Conservation (phyloP, 2,888 invertebrate genomes). For the Leptinotarsa haldemani region DNA sequence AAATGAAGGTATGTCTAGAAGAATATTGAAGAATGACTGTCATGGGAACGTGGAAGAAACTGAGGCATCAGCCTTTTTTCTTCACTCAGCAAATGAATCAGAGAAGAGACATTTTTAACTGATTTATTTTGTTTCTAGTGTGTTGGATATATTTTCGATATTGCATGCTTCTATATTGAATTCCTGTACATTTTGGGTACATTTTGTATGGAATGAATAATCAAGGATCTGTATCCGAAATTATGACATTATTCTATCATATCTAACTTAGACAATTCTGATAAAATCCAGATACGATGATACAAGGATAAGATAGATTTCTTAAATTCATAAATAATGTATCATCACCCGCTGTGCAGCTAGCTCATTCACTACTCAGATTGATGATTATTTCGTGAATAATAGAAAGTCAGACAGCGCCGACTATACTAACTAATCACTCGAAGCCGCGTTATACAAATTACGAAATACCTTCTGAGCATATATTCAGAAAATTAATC, state of each 20-base stretch:
- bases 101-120: no score
- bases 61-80: no score
- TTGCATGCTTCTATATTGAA: no score
- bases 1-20: no score
- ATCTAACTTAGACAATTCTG: background rate
- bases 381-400: constrained; percentile 16
- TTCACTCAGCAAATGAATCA: no score
- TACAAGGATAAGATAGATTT: background rate
- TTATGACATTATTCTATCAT: background rate
- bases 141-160: no score
- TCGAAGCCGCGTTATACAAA: constrained; percentile 11
- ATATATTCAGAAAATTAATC: constrained; percentile 36
- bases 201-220: no score
- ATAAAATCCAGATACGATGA: background rate
- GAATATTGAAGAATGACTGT: no score
- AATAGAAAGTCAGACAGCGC: constrained; percentile 15
- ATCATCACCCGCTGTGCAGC: background rate
- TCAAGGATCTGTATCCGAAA: no score
- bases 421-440: constrained; percentile 12
- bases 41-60: no score
- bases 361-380: background rate
- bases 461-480: constrained; percentile 12
- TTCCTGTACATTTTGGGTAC: no score
- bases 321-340: background rate
- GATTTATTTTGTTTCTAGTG: no score